phyloP scores from a whole-genome alignment of 1,140 invertebrate genomes.

The Anadara kagoshimensis region DNA sequence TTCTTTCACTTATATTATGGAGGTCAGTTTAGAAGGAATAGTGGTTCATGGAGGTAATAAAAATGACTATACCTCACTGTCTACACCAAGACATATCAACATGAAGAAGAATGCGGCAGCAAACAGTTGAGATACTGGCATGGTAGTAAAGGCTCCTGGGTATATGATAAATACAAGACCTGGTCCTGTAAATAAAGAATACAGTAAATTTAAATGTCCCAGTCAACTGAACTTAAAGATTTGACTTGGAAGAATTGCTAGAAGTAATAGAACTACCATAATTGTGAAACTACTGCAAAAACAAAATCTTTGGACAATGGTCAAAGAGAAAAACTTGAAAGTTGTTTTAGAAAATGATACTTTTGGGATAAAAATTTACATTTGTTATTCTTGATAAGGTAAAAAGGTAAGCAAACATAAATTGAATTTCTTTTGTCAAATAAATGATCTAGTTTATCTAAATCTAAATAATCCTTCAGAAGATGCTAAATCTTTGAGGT shows the following conservation, averaged over 20 bases:
- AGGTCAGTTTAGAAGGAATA: neutral
- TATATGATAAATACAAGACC: constrained; percentile 71
- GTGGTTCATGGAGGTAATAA: neutral
- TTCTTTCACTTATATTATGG: neutral
- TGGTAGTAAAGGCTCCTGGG: constrained; percentile 70
- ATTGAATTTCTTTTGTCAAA: too few species aligned
- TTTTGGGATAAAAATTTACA: too few species aligned
- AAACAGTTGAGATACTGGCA: constrained; percentile 68
- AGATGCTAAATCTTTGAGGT: too few species aligned
- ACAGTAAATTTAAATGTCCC: neutral
- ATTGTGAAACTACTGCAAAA: too few species aligned
- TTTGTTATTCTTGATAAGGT: too few species aligned
- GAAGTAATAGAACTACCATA: too few species aligned
- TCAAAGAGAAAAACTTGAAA: neutral
- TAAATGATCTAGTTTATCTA: too few species aligned
- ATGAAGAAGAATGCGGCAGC: constrained; percentile 72
- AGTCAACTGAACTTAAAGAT: neutral
- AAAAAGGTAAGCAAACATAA: too few species aligned
- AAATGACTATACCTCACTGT: constrained; percentile 84
- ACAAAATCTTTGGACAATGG: neutral
- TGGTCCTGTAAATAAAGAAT: constrained; percentile 58
- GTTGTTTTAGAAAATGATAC: too few species aligned
- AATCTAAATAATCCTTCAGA: too few species aligned
- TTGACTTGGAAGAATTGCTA: neutral
- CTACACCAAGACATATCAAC: constrained; percentile 80